A percentile compares a stretch with the other conserved stretches of the same genome.
These are phyloP conservation scores for Tachypleus tridentatus DNA, from an alignment of 1,140 invertebrate genomes.

Conservation along the genomic window DNA sequence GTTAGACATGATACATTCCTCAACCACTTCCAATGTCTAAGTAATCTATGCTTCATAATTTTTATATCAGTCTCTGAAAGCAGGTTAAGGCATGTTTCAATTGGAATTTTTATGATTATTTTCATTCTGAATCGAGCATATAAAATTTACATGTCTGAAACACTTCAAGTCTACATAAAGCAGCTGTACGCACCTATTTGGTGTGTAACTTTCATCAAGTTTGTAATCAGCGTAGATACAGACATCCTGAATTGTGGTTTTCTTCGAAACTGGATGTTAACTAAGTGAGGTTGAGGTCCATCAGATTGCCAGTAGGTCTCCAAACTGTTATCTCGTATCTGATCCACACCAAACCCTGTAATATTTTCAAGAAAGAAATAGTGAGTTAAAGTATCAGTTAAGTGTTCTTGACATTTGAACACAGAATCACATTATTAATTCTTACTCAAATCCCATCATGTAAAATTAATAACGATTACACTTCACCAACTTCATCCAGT, in stretches of 20 bases:
- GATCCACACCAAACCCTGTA: constrained; percentile 91
- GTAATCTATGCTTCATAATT: no score
- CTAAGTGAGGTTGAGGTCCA: constrained; percentile 91
- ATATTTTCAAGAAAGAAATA: constrained; percentile 11
- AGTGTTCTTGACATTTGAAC: neutral
- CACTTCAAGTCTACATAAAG: neutral
- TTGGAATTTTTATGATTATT: no score
- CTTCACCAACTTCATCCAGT: no score
- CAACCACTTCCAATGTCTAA: no score
- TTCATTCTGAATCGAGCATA: constrained; percentile 2
- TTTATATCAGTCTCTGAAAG: no score
- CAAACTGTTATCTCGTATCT: constrained; percentile 82
- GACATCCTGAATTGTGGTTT: constrained; percentile 89
- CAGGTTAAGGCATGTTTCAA: no score
- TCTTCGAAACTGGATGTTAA: constrained; percentile 93
- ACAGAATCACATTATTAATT: no score
- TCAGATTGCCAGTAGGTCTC: constrained; percentile 99
- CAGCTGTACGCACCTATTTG: constrained; percentile 50
- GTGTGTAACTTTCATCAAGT: constrained; percentile 97
- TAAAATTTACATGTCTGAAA: constrained; percentile 22
- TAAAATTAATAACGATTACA: no score
- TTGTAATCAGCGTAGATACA: constrained; percentile 97
- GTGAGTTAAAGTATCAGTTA: neutral
- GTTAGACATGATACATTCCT: no score
- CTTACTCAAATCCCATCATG: no score